Conservation (phyloP, 1,140 invertebrate genomes). For the Drosophila kohkoa region DNA sequence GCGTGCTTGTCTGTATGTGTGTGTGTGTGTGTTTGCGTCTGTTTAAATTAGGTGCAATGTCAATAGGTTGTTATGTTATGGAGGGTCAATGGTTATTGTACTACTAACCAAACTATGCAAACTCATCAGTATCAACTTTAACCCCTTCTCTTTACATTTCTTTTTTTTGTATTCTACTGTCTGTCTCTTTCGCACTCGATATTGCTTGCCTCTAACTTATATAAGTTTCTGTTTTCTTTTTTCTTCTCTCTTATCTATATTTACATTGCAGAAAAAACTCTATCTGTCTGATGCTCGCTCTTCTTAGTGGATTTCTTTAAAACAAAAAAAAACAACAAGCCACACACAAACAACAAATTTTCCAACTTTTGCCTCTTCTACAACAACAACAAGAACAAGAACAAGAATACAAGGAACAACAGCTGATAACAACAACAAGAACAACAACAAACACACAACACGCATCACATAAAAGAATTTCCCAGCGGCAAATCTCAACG, state of each 20-base stretch:
- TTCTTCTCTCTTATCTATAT: conserved; percentile 43
- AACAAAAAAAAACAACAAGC: conserved; percentile 49
- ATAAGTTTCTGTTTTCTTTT: conserved; percentile 24
- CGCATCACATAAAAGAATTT: conserved; percentile 30
- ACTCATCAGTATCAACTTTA: conserved; percentile 33
- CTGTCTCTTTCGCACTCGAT: neutral
- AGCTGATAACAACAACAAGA: conserved; percentile 22
- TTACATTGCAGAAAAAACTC: conserved; percentile 70
- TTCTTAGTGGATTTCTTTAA: conserved; percentile 74
- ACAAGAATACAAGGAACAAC: conserved; percentile 54
- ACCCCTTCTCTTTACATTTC: neutral
- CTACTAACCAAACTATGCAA: conserved; percentile 31
- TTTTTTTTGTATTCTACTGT: neutral
- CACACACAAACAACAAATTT: conserved; percentile 32
- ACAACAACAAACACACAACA: conserved; percentile 28
- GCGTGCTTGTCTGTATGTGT: neutral
- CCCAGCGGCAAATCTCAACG: conserved; percentile 60
- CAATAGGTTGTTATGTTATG: conserved; percentile 48
- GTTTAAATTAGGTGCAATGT: conserved; percentile 70
- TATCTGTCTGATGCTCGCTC: conserved; percentile 71
- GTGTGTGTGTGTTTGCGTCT: conserved; percentile 38
- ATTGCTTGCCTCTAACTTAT: conserved; percentile 15
- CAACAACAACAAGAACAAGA: conserved; percentile 48
- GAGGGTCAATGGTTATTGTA: conserved; percentile 42
- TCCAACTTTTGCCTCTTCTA: conserved; percentile 19